These are phyloP conservation scores for Enteromius anoplus DNA, from an alignment of 2,797 vertebrate species.

Conservation along the genomic window DNA sequence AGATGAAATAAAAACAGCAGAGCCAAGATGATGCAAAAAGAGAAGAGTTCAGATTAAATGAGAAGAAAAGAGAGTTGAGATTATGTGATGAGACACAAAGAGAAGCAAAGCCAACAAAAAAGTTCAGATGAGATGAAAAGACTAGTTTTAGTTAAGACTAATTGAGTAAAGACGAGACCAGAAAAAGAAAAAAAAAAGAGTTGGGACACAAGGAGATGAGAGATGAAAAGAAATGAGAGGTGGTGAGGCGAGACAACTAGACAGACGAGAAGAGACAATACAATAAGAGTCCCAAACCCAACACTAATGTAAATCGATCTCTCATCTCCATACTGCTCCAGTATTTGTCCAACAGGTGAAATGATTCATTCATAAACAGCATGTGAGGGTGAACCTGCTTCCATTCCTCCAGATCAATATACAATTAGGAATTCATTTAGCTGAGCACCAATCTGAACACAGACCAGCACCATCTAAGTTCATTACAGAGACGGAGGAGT, in stretches of 20 bases:
- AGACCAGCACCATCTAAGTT: constrained; percentile 62
- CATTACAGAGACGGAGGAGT: constrained; percentile 28
- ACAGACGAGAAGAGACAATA: neutral
- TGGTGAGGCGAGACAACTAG: neutral
- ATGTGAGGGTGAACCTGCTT: constrained; percentile 24
- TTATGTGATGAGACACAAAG: neutral
- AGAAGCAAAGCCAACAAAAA: no score
- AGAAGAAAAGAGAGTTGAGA: neutral
- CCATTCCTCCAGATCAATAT: constrained; percentile 71
- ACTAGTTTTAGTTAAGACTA: neutral
- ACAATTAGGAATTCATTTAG: constrained; percentile 75
- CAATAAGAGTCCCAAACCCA: neutral
- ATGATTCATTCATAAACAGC: constrained; percentile 32
- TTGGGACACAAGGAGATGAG: neutral
- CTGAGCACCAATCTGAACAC: constrained; percentile 59
- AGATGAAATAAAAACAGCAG: no score
- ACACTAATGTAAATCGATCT: neutral
- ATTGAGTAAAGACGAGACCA: neutral
- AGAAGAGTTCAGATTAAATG: neutral
- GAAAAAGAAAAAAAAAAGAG: neutral
- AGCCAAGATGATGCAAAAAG: neutral
- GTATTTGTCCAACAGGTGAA: constrained; percentile 12
- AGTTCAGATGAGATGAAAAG: neutral
- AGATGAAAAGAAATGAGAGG: neutral
- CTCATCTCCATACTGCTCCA: constrained; percentile 1